Evolutionary conservation across 2,113 vertebrate species (phyloP).

Genomic region (Rhombomys opimus): DNA sequence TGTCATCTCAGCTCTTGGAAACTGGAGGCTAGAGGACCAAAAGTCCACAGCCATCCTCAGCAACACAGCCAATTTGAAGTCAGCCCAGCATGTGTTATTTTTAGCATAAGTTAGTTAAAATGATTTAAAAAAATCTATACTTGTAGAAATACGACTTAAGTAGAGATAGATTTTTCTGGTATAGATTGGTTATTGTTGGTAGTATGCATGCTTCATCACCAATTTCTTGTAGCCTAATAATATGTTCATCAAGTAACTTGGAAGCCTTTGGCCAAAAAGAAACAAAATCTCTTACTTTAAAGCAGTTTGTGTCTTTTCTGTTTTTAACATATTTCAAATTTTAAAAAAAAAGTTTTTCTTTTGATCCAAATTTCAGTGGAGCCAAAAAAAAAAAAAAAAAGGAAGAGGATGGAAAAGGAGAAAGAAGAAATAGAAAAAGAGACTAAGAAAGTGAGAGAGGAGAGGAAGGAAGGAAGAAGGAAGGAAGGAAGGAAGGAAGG

Average conservation of each 20-base stretch:
- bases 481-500: neutral
- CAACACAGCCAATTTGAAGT: neutral
- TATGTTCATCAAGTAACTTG: neutral
- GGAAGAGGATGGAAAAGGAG: neutral
- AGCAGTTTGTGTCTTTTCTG: too few relatives aligned
- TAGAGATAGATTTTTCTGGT: neutral
- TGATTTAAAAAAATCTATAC: neutral
- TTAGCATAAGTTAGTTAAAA: neutral
- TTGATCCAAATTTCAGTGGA: neutral
- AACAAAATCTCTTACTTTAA: neutral
- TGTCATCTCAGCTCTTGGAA: neutral
- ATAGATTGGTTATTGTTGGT: neutral
- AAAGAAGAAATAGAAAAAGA: too few relatives aligned
- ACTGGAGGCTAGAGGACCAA: neutral
- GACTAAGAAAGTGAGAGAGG: neutral
- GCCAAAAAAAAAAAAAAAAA: neutral
- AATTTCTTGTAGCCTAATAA: neutral
- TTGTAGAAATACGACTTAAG: neutral
- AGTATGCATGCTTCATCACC: neutral
- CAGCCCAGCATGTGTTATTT: neutral
- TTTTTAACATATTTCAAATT: too few relatives aligned
- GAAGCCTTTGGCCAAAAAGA: neutral
- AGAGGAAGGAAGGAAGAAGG: neutral
- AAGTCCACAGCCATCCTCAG: neutral
- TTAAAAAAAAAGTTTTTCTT: neutral